Conservation (phyloP, 1,140 invertebrate genomes). For the Apis mellifera region DNA sequence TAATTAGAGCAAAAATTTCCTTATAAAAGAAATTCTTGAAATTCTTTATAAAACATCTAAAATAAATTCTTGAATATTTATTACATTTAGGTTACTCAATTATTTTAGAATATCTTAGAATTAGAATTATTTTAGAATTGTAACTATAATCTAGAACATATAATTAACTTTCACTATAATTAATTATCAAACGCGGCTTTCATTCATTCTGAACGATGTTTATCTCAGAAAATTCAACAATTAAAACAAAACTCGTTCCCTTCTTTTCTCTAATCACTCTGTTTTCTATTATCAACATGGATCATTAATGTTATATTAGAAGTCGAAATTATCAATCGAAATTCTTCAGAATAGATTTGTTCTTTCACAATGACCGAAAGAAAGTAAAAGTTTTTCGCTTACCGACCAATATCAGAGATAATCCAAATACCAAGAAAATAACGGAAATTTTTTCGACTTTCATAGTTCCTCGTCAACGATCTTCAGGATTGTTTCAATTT, state of each 20-base stretch:
- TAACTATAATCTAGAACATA: neutral
- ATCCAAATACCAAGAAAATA: neutral
- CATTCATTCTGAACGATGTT: neutral
- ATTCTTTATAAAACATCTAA: too few species aligned
- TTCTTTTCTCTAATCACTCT: neutral
- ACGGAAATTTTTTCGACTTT: neutral
- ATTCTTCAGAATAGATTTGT: neutral
- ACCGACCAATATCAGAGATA: conserved; percentile 19
- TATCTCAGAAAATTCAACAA: neutral
- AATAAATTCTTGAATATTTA: too few species aligned
- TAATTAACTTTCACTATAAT: too few species aligned
- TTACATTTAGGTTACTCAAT: too few species aligned
- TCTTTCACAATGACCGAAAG: neutral
- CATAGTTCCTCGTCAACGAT: neutral
- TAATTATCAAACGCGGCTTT: neutral
- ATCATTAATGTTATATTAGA: neutral
- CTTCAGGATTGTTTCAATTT: neutral
- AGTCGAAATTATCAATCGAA: neutral
- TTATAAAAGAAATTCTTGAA: too few species aligned
- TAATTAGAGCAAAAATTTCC: too few species aligned
- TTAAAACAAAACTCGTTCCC: neutral
- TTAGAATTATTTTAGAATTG: too few species aligned
- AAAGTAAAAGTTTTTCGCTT: neutral
- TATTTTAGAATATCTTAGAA: too few species aligned
- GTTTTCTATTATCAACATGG: neutral